Conservation (phyloP, 2,888 invertebrate species). For the Himalopsyche japonica region DNA sequence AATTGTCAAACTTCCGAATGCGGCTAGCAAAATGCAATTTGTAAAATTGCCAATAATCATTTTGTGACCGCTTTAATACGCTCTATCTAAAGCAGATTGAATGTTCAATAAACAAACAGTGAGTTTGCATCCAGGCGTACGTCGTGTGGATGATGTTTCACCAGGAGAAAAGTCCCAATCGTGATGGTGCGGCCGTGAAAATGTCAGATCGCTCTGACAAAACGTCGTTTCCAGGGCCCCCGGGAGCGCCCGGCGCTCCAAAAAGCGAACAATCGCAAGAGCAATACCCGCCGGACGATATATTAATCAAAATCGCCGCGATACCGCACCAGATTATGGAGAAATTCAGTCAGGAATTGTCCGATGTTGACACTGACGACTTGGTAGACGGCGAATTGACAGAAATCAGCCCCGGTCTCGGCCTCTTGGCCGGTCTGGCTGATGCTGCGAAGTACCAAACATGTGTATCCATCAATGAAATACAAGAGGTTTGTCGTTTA, state of each 20-base stretch:
- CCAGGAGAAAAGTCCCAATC: slow-evolving; percentile 11
- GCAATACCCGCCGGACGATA: neutral
- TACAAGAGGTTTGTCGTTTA: neutral
- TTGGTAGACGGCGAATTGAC: slow-evolving; percentile 55
- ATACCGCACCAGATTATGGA: slow-evolving; percentile 57
- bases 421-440: slow-evolving; percentile 53
- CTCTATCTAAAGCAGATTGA: neutral
- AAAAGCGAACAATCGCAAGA: neutral
- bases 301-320: slow-evolving; percentile 45
- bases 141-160: slow-evolving; percentile 16
- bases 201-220: slow-evolving; percentile 43
- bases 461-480: neutral
- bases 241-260: neutral
- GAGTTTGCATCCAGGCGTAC: neutral
- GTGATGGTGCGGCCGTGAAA: slow-evolving; percentile 1
- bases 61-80: neutral
- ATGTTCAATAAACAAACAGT: neutral
- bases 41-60: neutral
- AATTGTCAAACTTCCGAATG: slow-evolving; percentile 61
- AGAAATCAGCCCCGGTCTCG: slow-evolving; percentile 55
- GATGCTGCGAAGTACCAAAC: slow-evolving; percentile 50
- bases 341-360: slow-evolving; percentile 52
- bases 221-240: neutral
- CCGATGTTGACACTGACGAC: slow-evolving; percentile 53
- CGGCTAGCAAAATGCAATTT: slow-evolving; percentile 58